These are phyloP conservation scores for Portunus trituberculatus DNA, from an alignment of 1,140 invertebrate species.

Conservation along the genomic window DNA sequence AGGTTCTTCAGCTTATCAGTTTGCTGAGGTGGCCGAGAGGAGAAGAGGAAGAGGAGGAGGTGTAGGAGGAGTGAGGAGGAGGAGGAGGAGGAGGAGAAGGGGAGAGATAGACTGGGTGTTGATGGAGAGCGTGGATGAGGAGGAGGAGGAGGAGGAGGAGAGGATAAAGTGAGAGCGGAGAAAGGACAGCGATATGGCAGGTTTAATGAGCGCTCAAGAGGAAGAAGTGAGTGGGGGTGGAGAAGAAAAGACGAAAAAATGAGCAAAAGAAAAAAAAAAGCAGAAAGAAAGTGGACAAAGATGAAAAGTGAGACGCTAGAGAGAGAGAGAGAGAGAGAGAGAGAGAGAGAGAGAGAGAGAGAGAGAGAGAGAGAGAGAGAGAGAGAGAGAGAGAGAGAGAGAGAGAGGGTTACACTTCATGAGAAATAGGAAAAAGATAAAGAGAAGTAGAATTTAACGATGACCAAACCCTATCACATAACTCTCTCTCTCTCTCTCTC, in stretches of 20 bases:
- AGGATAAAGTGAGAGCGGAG: not conserved
- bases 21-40: not conserved
- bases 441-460: not conserved
- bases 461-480: not conserved
- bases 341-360: too few relatives aligned
- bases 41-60: too few relatives aligned
- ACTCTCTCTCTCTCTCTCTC: not conserved
- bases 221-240: not conserved
- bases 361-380: too few relatives aligned
- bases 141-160: not conserved
- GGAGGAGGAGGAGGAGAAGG: not conserved
- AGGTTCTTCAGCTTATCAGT: constrained; percentile 13
- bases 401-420: too few relatives aligned
- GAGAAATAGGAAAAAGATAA: not conserved
- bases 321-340: too few relatives aligned
- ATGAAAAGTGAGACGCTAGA: too few relatives aligned
- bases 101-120: not conserved
- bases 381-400: too few relatives aligned
- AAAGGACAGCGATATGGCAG: not conserved
- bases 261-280: not conserved
- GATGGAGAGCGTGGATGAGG: not conserved
- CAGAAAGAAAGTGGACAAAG: too few relatives aligned
- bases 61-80: not conserved
- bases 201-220: not conserved
- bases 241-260: not conserved